Base-by-base conservation (phyloP, 2,797 vertebrate species). In the Schizopygopsis malacanthus region DNA sequence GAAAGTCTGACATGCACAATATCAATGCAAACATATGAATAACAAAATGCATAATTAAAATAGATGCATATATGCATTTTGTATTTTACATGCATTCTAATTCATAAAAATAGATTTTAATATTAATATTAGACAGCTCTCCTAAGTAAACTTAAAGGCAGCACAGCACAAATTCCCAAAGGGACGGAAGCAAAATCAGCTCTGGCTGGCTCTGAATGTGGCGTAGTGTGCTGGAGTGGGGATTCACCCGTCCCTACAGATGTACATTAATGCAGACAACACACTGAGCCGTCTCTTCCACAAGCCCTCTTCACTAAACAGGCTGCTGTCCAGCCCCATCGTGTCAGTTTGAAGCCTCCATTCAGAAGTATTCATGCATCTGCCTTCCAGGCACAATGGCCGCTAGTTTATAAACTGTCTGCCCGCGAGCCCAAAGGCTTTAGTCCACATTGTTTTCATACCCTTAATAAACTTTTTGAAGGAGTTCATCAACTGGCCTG, bases 401-500 rank as follows among this genome's bases (percentile, higher is more conserved):
- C 90, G 93, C 96, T 95, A 96, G 96, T 98, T 97, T 97, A 97
- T 98, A 97, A 96, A 98, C 96, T 97, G 97, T 97, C 97, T 96
- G 96, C 95, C 96, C 94, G 90, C 96, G 96, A 95, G 96, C 96
- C 96, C 92, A 94, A 92, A 91, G 95, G 95, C 96, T 97, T 96
- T 95, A 94, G 96, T 93, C 93, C 94, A 88, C 97, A 99, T 99
- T 98, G 98, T 97, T 97, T 96, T 95, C 92, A 88, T 93, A 91
- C 95, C 96, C 97, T 99, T 99, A 99, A 99, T 99, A 99, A 99
- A 99, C 98, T 99, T 99, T 99, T 97, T 96, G 96, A 97, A 97
- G 96, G 98, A 99, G 98, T 99, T 99, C 97, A 99, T 99, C 97
- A 99, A 98, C 96, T 96, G 93, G 94, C 95, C 95, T 98, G 97